Evolutionary conservation across 1,140 invertebrate species (phyloP).

Genomic region (Liolophura sinensis): DNA sequence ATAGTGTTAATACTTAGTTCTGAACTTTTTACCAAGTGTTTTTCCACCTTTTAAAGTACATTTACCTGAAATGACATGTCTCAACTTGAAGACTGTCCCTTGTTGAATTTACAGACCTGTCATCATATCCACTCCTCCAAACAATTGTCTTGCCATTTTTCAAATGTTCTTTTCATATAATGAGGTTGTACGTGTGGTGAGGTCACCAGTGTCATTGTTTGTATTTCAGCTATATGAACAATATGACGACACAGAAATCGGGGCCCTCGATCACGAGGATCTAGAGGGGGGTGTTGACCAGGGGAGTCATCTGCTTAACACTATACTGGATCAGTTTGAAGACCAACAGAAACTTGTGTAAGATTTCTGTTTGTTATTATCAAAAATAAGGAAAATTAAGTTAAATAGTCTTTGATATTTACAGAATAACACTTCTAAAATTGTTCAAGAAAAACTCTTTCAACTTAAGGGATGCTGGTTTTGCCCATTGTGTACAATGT

Average conservation of each 20-base stretch:
- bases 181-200: neutral
- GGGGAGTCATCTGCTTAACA: constrained; percentile 69
- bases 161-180: neutral
- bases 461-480: no score
- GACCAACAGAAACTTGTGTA: constrained; percentile 28
- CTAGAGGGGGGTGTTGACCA: constrained; percentile 79
- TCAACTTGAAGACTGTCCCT: no score
- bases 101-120: no score
- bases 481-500: no score
- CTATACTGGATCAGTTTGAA: constrained; percentile 66
- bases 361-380: neutral
- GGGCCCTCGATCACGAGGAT: constrained; percentile 84
- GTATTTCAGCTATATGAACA: constrained; percentile 74
- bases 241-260: constrained; percentile 90
- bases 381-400: no score
- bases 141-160: neutral
- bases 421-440: no score
- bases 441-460: no score
- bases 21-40: no score
- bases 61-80: no score
- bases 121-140: neutral
- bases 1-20: no score
- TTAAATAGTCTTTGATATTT: neutral
- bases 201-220: neutral
- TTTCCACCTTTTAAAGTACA: neutral